Evolutionary conservation across 2,888 invertebrate genomes (phyloP).

Genomic region (Metalampra italica): DNA sequence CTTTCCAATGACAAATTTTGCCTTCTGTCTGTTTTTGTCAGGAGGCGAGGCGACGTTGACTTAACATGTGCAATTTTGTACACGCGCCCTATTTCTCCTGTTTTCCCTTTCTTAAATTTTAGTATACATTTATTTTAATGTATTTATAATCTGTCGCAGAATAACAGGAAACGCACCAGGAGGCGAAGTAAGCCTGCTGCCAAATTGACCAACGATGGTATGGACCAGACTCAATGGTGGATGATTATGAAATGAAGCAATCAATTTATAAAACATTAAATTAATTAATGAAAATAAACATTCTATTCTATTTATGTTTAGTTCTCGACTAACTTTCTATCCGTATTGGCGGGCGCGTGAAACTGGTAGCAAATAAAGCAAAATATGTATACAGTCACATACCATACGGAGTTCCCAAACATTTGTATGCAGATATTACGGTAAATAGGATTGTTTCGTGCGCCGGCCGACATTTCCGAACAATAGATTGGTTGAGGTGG

Average conservation of each 20-base stretch:
- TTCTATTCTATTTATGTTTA: background rate
- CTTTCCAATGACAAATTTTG: constrained; percentile 72
- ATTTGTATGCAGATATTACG: constrained; percentile 68
- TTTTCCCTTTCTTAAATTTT: too few species aligned
- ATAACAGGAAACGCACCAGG: too few species aligned
- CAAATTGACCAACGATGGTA: too few species aligned
- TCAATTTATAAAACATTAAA: too few species aligned
- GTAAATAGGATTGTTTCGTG: constrained; percentile 70
- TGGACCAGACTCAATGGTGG: too few species aligned
- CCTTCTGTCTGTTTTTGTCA: constrained; percentile 70
- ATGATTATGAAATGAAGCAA: too few species aligned
- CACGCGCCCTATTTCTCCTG: constrained; percentile 19
- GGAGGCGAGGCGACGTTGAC: constrained; percentile 52
- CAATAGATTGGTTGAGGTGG: constrained; percentile 57
- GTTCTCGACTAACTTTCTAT: too few species aligned
- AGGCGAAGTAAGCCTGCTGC: too few species aligned
- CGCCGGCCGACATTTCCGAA: constrained; percentile 65
- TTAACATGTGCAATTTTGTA: constrained; percentile 21
- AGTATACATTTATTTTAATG: background rate
- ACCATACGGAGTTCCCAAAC: constrained; percentile 51
- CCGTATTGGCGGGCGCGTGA: background rate
- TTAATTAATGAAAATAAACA: too few species aligned
- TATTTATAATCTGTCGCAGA: background rate
- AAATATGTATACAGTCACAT: constrained; percentile 13
- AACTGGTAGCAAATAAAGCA: constrained; percentile 4